Evolutionary conservation across 1,140 invertebrate species (phyloP).

Genomic region (Argopecten irradians): DNA sequence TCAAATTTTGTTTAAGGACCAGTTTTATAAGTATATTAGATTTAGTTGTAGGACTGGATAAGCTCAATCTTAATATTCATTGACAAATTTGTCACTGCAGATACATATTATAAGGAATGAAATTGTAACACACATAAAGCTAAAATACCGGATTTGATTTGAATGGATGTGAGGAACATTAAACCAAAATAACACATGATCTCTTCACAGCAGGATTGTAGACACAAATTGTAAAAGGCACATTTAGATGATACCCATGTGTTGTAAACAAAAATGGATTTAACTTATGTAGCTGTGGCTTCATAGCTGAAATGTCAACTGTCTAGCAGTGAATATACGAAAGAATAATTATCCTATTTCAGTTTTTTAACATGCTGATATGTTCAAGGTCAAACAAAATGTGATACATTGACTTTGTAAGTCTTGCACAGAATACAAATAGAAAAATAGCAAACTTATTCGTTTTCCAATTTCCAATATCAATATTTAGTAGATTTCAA

Average conservation of each 20-base stretch:
- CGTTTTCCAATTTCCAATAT: too few species aligned
- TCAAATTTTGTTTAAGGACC: background rate
- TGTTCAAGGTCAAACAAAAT: too few species aligned
- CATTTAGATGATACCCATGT: background rate
- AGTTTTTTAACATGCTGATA: too few species aligned
- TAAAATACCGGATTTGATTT: background rate
- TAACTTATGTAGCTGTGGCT: too few species aligned
- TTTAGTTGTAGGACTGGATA: background rate
- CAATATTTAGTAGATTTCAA: too few species aligned
- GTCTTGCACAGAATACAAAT: too few species aligned
- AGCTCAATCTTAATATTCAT: background rate
- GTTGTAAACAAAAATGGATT: too few species aligned
- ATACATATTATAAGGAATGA: background rate
- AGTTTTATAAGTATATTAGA: slow-evolving; percentile 1
- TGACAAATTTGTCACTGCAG: background rate
- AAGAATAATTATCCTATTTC: too few species aligned
- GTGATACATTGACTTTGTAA: too few species aligned
- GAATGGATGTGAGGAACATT: background rate
- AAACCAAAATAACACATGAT: background rate
- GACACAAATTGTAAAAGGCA: background rate
- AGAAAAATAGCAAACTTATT: too few species aligned
- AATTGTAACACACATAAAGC: background rate
- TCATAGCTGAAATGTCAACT: background rate
- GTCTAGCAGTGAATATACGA: too few species aligned
- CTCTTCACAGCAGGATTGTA: background rate